Percentiles rank a stretch among this genome's conserved stretches.
Evolutionary conservation across 2,113 vertebrate genomes (phyloP).

Genomic region (Coregonus clupeaformis): DNA sequence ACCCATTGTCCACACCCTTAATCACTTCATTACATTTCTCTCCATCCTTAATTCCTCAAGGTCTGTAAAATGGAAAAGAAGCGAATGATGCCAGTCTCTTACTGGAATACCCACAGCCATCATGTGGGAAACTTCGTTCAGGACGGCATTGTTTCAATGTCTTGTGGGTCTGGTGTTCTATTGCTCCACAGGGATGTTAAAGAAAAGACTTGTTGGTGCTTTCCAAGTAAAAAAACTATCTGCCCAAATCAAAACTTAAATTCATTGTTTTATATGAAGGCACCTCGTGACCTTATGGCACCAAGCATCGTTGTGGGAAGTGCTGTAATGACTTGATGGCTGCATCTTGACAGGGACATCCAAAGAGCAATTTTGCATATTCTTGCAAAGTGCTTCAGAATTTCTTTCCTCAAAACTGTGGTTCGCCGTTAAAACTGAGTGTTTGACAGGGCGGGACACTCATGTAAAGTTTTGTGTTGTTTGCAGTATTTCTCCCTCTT

Average conservation of each 20-base stretch:
- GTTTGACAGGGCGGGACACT: too few relatives aligned
- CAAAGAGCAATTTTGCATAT: background rate
- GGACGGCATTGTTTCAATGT: slow-evolving; percentile 7
- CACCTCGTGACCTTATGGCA: background rate
- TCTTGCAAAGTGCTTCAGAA: too few relatives aligned
- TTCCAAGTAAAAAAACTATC: background rate
- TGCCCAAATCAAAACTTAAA: background rate
- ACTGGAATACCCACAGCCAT: background rate
- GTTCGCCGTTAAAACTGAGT: too few relatives aligned
- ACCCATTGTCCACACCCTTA: slow-evolving; percentile 39
- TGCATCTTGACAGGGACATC: background rate
- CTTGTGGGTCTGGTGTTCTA: background rate
- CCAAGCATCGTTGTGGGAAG: background rate
- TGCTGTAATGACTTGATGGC: background rate
- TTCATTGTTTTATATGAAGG: background rate
- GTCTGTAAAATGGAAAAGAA: slow-evolving; percentile 30
- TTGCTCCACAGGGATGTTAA: background rate
- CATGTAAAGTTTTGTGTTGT: too few relatives aligned
- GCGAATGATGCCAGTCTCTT: slow-evolving; percentile 31
- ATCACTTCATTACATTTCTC: slow-evolving; percentile 22
- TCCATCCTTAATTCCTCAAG: slow-evolving; percentile 4
- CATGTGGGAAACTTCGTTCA: background rate
- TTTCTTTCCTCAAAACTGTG: too few relatives aligned
- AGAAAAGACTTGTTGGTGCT: background rate
- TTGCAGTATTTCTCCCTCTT: background rate